A percentile compares a stretch with the other conserved stretches of the same genome.
phyloP scores from a whole-genome alignment of 2,888 invertebrate genomes.

The Stenodera caucasica region DNA sequence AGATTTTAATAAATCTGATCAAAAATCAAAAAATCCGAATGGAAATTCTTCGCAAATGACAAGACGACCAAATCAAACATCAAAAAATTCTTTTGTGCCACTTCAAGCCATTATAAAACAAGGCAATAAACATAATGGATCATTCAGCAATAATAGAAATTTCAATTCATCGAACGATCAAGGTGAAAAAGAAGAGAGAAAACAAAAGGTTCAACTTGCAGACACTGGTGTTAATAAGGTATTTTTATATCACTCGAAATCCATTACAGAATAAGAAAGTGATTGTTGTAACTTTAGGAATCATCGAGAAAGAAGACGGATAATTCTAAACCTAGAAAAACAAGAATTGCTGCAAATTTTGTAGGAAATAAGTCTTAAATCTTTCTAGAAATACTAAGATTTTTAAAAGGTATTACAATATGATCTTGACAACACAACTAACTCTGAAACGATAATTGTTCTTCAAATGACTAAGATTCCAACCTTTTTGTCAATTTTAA shows the following conservation, averaged over 20 bases:
- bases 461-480: too few species aligned
- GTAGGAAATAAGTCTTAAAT: constrained; percentile 8
- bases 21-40: neutral
- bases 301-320: constrained; percentile 14
- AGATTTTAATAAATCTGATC: neutral
- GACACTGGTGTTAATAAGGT: neutral
- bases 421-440: too few species aligned
- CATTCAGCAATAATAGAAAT: constrained; percentile 3
- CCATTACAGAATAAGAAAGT: too few species aligned
- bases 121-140: constrained; percentile 33
- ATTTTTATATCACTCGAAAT: neutral
- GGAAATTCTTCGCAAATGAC: constrained; percentile 8
- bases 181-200: constrained; percentile 11
- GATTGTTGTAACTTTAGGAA: constrained; percentile 21
- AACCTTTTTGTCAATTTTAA: neutral
- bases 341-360: constrained; percentile 51
- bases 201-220: neutral
- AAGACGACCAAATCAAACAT: constrained; percentile 16
- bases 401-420: neutral
- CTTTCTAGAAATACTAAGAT: neutral
- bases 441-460: too few species aligned
- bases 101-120: constrained; percentile 60
- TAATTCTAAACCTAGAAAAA: constrained; percentile 40
- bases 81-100: constrained; percentile 58
- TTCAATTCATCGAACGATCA: constrained; percentile 9